phyloP scores from a whole-genome alignment of 2,888 invertebrate species.

The Drepana falcataria region DNA sequence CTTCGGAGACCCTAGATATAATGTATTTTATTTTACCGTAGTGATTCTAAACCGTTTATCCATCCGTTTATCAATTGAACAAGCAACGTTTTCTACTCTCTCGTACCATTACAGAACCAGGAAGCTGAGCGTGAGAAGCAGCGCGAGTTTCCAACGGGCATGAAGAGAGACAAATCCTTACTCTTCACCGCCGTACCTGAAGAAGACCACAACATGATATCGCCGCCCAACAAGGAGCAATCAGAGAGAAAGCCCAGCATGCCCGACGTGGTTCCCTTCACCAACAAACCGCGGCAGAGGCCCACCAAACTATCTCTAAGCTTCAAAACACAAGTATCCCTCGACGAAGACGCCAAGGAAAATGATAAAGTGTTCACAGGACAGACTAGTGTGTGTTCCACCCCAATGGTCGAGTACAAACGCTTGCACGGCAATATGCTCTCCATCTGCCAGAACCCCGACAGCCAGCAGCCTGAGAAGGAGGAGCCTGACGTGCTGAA shows the following conservation, averaged over 20 bases:
- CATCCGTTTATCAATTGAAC: neutral
- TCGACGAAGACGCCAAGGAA: slow-evolving; percentile 78
- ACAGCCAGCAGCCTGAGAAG: slow-evolving; percentile 75
- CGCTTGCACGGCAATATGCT: slow-evolving; percentile 85
- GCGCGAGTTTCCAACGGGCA: slow-evolving; percentile 71
- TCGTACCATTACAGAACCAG: slow-evolving; percentile 45
- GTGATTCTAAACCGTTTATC: too few species aligned
- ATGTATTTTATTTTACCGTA: too few species aligned
- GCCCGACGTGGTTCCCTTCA: slow-evolving; percentile 75
- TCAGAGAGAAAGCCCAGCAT: slow-evolving; percentile 46
- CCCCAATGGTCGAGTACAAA: slow-evolving; percentile 88
- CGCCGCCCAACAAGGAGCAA: slow-evolving; percentile 55
- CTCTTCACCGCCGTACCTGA: slow-evolving; percentile 91
- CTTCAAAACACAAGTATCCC: slow-evolving; percentile 75
- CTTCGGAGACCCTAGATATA: too few species aligned
- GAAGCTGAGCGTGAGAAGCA: slow-evolving; percentile 69
- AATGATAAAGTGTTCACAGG: slow-evolving; percentile 79
- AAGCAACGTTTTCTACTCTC: neutral
- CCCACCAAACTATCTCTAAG: slow-evolving; percentile 80
- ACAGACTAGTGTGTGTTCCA: slow-evolving; percentile 87
- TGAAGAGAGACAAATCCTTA: slow-evolving; percentile 88
- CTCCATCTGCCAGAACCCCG: slow-evolving; percentile 85
- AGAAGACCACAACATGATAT: slow-evolving; percentile 80
- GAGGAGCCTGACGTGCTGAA: slow-evolving; percentile 61
- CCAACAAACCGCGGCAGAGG: slow-evolving; percentile 67